A percentile compares a stretch with the other conserved stretches of the same genome.
Conservation (phyloP, 2,888 invertebrate species). For the Drosophila melanosoma region DNA sequence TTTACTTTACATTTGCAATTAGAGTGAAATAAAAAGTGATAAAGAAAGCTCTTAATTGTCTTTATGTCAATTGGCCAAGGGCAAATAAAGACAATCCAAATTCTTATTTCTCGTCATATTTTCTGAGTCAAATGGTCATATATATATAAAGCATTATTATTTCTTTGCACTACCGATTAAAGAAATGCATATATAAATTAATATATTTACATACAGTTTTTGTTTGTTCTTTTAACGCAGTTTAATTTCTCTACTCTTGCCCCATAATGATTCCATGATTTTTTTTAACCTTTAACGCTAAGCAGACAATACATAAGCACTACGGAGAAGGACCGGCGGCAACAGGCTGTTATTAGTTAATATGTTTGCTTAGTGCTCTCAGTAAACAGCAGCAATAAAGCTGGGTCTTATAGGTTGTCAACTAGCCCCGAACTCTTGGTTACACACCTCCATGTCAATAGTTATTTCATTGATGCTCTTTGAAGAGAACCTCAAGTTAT, state of each 20-base stretch:
- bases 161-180: neutral
- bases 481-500: neutral
- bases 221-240: neutral
- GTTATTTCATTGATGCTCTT: neutral
- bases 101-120: neutral
- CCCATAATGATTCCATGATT: neutral
- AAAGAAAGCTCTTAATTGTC: constrained; percentile 42
- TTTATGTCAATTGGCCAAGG: constrained; percentile 18
- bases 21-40: constrained; percentile 38
- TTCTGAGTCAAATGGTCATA: neutral
- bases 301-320: too few species aligned
- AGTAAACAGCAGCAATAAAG: neutral
- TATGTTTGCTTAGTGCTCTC: neutral
- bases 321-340: neutral
- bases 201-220: neutral
- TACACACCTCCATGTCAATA: neutral
- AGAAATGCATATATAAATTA: neutral
- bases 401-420: neutral
- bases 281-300: neutral
- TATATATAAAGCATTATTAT: neutral
- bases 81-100: constrained; percentile 14
- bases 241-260: neutral
- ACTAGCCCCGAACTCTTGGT: neutral
- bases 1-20: constrained; percentile 64
- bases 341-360: neutral